Conservation (phyloP, 2,113 vertebrate genomes). For the Mobula birostris region DNA sequence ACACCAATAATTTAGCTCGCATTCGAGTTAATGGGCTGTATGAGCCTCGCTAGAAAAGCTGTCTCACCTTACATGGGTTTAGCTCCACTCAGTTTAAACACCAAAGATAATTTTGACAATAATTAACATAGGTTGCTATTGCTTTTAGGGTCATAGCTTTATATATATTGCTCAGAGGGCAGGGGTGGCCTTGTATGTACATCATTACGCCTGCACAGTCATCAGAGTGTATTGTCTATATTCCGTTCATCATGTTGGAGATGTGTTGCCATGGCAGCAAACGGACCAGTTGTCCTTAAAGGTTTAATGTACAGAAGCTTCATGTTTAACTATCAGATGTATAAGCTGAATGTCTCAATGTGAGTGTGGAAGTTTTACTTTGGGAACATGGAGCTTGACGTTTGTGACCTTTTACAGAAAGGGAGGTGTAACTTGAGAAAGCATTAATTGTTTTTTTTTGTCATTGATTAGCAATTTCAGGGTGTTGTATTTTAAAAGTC, state of each 20-base stretch:
- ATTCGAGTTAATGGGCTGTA: not conserved
- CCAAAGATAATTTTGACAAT: constrained; percentile 35
- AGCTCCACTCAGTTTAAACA: constrained; percentile 34
- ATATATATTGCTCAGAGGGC: constrained; percentile 21
- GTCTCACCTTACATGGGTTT: constrained; percentile 21
- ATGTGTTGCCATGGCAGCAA: constrained; percentile 10
- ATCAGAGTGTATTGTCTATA: constrained; percentile 19
- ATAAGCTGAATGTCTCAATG: not conserved
- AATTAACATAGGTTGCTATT: constrained; percentile 34
- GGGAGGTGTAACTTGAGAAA: not conserved
- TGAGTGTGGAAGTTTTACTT: not conserved
- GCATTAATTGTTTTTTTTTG: constrained; percentile 12
- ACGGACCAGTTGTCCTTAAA: not conserved
- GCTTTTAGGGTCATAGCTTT: constrained; percentile 33
- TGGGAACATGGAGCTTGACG: not conserved
- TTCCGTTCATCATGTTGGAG: constrained; percentile 3
- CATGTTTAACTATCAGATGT: constrained; percentile 16
- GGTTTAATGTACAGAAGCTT: constrained; percentile 28
- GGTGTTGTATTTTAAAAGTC: constrained; percentile 15
- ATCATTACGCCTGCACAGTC: constrained; percentile 27
- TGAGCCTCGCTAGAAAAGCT: not conserved
- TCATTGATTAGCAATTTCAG: constrained; percentile 5
- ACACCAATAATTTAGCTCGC: constrained; percentile 13
- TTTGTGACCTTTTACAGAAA: not conserved
- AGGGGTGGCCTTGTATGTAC: constrained; percentile 24